Base-by-base conservation (phyloP, 1,140 invertebrate genomes). In the Ceratoteleas bidentatus region DNA sequence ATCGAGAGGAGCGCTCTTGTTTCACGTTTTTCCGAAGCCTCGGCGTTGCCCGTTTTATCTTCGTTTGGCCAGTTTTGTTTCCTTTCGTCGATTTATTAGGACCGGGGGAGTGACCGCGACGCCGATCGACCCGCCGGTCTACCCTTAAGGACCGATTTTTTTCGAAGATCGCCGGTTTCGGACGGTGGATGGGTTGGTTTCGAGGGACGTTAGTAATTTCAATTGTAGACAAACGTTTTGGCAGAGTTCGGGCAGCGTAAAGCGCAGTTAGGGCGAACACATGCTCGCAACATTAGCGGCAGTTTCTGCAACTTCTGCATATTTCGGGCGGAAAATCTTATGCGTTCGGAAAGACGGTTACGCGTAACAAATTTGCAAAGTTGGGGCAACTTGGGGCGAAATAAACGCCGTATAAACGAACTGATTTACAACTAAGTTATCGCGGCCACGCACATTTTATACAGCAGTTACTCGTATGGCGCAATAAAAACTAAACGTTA, bases 211-310 rank as follows among this genome's bases (percentile, higher is more conserved):
- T 54, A 54, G n/a, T 52, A 77, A 77, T 77, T 69, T 69, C 74
- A 77, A 77, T 77, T 77, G 65, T 57, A 77, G 52, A 64, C 74
- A 77, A 77, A 78, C 75, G 72, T 78, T 77, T 78, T 60, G 72
- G 36, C 47, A 62, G 72, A 78, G 66, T 78, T 78, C 75, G 33
- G 66, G 49, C 60, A 69, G 66, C 66, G 75, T 78, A 78, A 78
- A 78, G 65, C 65, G 74, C 52, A 70, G 75, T 70, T 78, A 65
- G 53, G 74, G 58, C 69, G 69, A 77, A 77, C 74, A 78, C 66
- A 72, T 72, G 75, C 58, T 70, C 11, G 54, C 45, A 72, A 72
- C 61, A 66, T 72, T 79, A 78, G 65, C 62, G 65, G 38, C 47
- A 72, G 66, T 72, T 70, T 58, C 75, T 65, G 52, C 61, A 72